Evolutionary conservation across 1,140 invertebrate genomes (phyloP).

Genomic region (Drosophila malerkotliana): DNA sequence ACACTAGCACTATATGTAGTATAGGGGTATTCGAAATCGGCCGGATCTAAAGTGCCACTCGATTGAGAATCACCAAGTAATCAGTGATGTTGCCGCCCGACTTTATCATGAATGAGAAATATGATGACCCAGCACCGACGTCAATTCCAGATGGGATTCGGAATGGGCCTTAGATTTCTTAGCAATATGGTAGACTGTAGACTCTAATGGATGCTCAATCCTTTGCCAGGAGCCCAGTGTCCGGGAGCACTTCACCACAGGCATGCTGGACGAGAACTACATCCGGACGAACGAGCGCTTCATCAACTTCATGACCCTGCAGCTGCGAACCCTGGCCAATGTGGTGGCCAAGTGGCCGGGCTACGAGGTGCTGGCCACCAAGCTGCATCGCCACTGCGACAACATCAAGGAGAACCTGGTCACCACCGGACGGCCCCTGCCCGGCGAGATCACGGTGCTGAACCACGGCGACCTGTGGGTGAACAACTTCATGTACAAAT

Average conservation of each 20-base stretch:
- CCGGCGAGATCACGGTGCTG: slow-evolving; percentile 79
- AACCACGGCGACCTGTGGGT: slow-evolving; percentile 86
- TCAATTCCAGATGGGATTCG: not conserved
- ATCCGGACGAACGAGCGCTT: slow-evolving; percentile 73
- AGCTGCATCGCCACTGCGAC: slow-evolving; percentile 71
- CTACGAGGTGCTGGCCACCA: slow-evolving; percentile 63
- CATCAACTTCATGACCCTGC: slow-evolving; percentile 69
- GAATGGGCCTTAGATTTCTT: not conserved
- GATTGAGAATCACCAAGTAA: not conserved
- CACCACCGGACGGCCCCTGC: slow-evolving; percentile 42
- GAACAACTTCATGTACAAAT: slow-evolving; percentile 86
- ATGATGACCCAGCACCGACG: slow-evolving; percentile 10
- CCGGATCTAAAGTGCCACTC: not conserved
- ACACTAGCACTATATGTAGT: not conserved
- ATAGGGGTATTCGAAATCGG: not conserved
- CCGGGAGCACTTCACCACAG: slow-evolving; percentile 68
- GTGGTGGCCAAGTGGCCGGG: slow-evolving; percentile 71
- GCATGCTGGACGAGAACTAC: slow-evolving; percentile 80
- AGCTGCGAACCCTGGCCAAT: slow-evolving; percentile 65
- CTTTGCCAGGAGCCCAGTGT: slow-evolving; percentile 58
- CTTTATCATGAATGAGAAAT: slow-evolving; percentile 19
- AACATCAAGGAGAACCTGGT: slow-evolving; percentile 76
- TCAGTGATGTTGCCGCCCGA: not conserved
- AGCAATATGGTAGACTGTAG: not conserved
- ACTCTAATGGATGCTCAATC: not conserved